Evolutionary conservation across 1,140 invertebrate genomes (phyloP), one percentile per base, ranked within the genome.

Genomic region (Pemphigus obesinymphae): DNA sequence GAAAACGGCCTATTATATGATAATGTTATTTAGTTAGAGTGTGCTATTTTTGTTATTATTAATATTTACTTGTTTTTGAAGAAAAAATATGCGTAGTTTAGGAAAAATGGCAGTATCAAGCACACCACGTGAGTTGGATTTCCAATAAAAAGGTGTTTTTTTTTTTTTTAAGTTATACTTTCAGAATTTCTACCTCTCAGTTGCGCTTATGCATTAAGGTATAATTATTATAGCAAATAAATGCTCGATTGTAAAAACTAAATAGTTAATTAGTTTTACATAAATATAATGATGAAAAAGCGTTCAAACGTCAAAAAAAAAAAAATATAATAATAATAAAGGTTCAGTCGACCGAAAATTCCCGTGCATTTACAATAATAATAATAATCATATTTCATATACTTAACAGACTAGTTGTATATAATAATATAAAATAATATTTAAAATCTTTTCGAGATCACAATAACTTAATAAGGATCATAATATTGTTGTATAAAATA

Each of bases 391-490:
- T 15, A 48, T 20, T 48, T 50, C 17, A 40, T 63, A 63, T 15
- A 68, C 31, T 68, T 68, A 68, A 37, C 34, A 37, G 34, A 68
- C 34, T 68, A 68, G 63, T 68, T 23, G n/a, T n/a, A n/a, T n/a
- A n/a, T n/a, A 68, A 68, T 10, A 37, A 68, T 68, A 68, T 37
- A 37, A 34, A 29, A 34, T 45, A 68, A 68, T n/a, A 68, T 37
- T 66, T 66, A 11, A 68, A 40, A 68, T n/a, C 31, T 68, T 37
- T 37, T 68, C 63, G 63, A 68, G 63, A 68, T 68, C 63, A 68
- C 17, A 68, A 37, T 70, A 70, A 45, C 0, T 43, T 26, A 45
- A 15, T 70, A 15, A 70, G 15, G 17, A 58, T 26, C 8, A 23
- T 26, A 58, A n/a, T n/a, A n/a, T n/a, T n/a, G n/a, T n/a, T n/a